phyloP scores from a whole-genome alignment of 2,888 invertebrate species.

The Cantharis rustica region DNA sequence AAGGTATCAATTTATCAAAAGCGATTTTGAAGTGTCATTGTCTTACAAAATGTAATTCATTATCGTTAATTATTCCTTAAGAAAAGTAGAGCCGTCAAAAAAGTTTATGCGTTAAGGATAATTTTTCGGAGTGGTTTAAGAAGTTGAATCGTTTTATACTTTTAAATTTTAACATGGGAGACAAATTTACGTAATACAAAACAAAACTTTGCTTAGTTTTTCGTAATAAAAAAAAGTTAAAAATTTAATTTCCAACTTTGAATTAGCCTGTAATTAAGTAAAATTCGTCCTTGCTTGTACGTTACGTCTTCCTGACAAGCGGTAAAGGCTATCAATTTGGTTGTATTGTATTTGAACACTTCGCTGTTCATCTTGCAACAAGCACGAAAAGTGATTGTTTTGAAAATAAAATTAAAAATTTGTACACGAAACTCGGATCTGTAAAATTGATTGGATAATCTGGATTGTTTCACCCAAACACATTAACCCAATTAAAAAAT shows the following conservation, averaged over 20 bases:
- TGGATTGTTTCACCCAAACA: neutral
- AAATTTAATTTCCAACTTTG: neutral
- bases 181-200: neutral
- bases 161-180: neutral
- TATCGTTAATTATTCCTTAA: slow-evolving; percentile 10
- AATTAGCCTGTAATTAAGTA: neutral
- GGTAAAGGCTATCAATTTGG: neutral
- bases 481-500: neutral
- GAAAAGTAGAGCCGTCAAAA: neutral
- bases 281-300: neutral
- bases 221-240: neutral
- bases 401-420: neutral
- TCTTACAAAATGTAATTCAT: slow-evolving; percentile 14
- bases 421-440: neutral
- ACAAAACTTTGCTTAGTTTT: neutral
- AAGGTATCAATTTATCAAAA: slow-evolving; percentile 16
- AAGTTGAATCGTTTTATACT: neutral
- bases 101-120: slow-evolving; percentile 7
- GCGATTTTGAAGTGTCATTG: slow-evolving; percentile 10
- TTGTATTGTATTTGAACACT: neutral
- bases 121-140: neutral
- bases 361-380: neutral
- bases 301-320: too few relatives aligned
- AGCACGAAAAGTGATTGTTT: neutral
- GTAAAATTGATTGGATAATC: neutral